Evolutionary conservation across 2,888 invertebrate species (phyloP), one percentile per base, ranked within the genome.

Genomic region (Dendrolimus pini): DNA sequence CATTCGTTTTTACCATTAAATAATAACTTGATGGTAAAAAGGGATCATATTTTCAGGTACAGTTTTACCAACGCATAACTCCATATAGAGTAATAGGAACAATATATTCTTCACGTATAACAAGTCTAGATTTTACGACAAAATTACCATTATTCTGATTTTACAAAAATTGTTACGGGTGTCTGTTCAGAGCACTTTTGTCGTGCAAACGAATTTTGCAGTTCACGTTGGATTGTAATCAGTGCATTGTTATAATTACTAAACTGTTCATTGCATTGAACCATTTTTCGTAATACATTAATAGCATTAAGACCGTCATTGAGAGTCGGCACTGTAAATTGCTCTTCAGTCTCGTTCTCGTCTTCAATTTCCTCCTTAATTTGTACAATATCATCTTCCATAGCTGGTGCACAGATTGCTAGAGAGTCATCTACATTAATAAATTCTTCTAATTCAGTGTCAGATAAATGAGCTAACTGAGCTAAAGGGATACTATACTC

Each of bases 271-370:
- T 60, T 62, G 61, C 62, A 63, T 58, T 63, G 55, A 57, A 62
- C 56, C 59, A 63, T 61, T 55, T 65, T 64, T 65, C 60, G 42
- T 62, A 64, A 65, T 57, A 63, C 62, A 62, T 54, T 65, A 54
- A 65, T 56, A 61, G 64, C 63, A 61, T 62, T 64, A 55, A 65
- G 60, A 61, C 60, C 61, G 41, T 62, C 59, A 60, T 53, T 62
- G 57, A 65, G 58, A 62, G 59, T 62, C 61, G 61, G 60, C 54
- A 62, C 60, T 61, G 58, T 60, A 60, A 65, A 65, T 60, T 65
- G 56, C 64, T 63, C 61, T 64, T 64, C 60, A 13, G 47, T 60
- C 58, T 60, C 41, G 53, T 55, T 53, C 57, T 60, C 59, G 54
- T 57, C 55, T 59, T 59, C 52, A 58, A 58, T 52, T 58, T 60